Evolutionary conservation across 1,140 invertebrate genomes (phyloP), one percentile per base, ranked within the genome.

Genomic region (Grapholita molesta): DNA sequence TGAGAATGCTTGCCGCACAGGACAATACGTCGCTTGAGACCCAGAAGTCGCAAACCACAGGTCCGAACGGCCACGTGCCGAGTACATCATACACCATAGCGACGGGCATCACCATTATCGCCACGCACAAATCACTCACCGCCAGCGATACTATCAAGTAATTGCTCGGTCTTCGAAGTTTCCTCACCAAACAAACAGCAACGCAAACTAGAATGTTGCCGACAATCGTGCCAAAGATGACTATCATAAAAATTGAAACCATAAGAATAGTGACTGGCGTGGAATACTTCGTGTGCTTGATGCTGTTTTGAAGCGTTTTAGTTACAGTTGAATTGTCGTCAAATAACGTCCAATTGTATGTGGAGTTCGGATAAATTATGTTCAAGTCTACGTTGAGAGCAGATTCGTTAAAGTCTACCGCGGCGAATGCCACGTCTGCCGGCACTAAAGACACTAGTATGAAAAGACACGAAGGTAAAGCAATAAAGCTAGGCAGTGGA

Each of bases 101-200:
- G 94, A 94, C 97, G 76, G 94, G 98, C 98, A 94, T 99, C 76
- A 96, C 97, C 82, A 95, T 93, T 23, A 95, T 93, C 2, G 96
- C 96, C 23, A 97, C 96, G 80, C 95, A 99, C 74, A 95, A 94
- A 93, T 96, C 96, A 84, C 95, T 97, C 75, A 98, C 95, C 23
- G 98, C 98, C 75, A 99, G 92, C 66, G 96, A 97, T 6, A 98
- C 97, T n/a, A 98, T 93, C 33, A 98, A 92, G 84, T 98, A 97
- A 86, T 98, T 98, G 84, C 94, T 97, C 64, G 95, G 96, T 75
- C 94, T 95, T 89, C 94, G 95, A 80, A 99, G 91, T 83, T 98
- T 98, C 71, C 95, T 94, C 66, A 98, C 97, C 71, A 97, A 94
- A 78, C 96, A 96, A 7, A 99, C 97, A 32, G 97, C 97, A 6